Percentiles rank a stretch among this genome's conserved stretches.
These are phyloP conservation scores for Notodonta dromedarius DNA, from an alignment of 2,888 invertebrate genomes.

Conservation along the genomic window DNA sequence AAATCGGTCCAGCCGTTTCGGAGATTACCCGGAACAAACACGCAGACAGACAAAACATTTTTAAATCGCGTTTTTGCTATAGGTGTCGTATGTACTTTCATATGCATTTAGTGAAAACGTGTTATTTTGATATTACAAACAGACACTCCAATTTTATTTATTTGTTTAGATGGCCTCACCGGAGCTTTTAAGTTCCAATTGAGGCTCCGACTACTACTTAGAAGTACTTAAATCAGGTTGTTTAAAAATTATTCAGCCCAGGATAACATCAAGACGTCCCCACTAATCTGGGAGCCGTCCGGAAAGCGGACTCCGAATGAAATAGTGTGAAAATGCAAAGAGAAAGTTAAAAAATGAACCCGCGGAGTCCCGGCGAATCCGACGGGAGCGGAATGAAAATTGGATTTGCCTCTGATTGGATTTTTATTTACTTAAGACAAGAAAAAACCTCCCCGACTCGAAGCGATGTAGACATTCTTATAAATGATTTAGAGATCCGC, in stretches of 20 bases:
- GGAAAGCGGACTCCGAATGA: conserved; percentile 31
- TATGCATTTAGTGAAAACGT: too few relatives aligned
- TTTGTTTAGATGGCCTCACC: too few relatives aligned
- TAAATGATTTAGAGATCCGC: conserved; percentile 74
- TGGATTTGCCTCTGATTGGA: conserved; percentile 83
- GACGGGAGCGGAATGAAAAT: conserved; percentile 79
- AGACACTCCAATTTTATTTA: too few relatives aligned
- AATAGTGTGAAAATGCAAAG: conserved; percentile 74
- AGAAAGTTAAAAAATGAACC: conserved; percentile 65
- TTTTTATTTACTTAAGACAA: conserved; percentile 85
- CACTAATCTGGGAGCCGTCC: neutral
- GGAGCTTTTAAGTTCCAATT: too few relatives aligned
- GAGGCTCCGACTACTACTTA: too few relatives aligned
- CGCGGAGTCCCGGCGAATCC: conserved; percentile 73
- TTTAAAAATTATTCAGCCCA: neutral
- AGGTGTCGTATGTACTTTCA: too few relatives aligned
- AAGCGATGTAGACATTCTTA: conserved; percentile 63
- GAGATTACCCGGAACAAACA: too few relatives aligned
- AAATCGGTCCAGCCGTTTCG: too few relatives aligned
- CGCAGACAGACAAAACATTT: too few relatives aligned
- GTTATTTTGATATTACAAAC: too few relatives aligned
- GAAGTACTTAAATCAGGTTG: neutral
- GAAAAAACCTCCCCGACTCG: conserved; percentile 69
- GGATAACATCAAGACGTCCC: conserved; percentile 1
- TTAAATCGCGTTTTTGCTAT: too few relatives aligned